A percentile compares a stretch with the other conserved stretches of the same genome.
Conservation (phyloP, 2,797 vertebrate species). For the Hipposideros larvatus region DNA sequence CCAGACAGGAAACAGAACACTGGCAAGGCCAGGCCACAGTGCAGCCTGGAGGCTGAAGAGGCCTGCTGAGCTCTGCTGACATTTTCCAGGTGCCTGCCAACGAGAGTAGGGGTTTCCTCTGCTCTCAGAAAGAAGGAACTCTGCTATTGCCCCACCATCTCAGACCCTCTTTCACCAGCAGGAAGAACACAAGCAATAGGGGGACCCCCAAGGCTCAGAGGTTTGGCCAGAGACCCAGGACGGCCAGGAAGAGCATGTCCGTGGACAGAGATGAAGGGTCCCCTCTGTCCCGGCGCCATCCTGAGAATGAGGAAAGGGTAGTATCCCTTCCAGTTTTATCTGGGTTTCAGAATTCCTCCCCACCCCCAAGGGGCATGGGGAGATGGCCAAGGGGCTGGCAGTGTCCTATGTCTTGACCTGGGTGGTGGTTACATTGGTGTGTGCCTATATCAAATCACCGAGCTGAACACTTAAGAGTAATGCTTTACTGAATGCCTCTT, state of each 20-base stretch:
- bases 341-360: not conserved
- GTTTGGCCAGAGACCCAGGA: not conserved
- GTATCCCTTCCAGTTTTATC: not conserved
- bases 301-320: not conserved
- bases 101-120: not conserved
- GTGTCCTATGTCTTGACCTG: rapidly evolving
- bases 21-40: not conserved
- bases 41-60: no score
- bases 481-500: not conserved
- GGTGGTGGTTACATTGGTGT: not conserved
- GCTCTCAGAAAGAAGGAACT: not conserved
- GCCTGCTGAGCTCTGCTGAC: not conserved
- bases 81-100: not conserved
- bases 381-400: not conserved
- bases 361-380: not conserved
- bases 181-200: not conserved
- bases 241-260: not conserved
- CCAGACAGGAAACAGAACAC: not conserved
- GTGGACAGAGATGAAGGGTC: not conserved
- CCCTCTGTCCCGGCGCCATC: not conserved
- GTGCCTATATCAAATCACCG: rapidly evolving
- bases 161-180: not conserved
- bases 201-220: not conserved
- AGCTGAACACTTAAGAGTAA: not conserved
- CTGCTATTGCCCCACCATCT: not conserved